A percentile compares a stretch with the other conserved stretches of the same genome.
Conservation (phyloP, 1,140 invertebrate species). For the Bombus superbus region DNA sequence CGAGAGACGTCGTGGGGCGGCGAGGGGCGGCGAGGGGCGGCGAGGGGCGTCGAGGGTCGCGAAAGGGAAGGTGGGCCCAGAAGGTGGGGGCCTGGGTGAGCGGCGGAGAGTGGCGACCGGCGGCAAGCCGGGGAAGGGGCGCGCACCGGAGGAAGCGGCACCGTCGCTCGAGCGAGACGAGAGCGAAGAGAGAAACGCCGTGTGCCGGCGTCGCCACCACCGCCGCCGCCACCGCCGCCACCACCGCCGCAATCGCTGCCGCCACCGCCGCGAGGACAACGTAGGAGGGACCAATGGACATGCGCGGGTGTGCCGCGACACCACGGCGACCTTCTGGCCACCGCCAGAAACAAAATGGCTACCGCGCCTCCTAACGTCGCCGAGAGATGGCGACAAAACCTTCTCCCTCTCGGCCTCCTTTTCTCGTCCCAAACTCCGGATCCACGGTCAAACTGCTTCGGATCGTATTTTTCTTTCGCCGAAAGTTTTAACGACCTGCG, state of each 20-base stretch:
- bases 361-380: slow-evolving; percentile 66
- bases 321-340: slow-evolving; percentile 83
- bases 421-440: not conserved
- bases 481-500: not conserved
- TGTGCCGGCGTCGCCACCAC: not conserved
- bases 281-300: slow-evolving; percentile 82
- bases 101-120: not conserved
- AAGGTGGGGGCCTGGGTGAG: slow-evolving; percentile 40
- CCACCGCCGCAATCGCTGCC: not conserved
- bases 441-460: not conserved
- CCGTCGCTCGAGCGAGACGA: slow-evolving; percentile 39
- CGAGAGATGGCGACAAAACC: slow-evolving; percentile 79
- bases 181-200: slow-evolving; percentile 50
- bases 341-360: slow-evolving; percentile 83
- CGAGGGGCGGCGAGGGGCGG: not conserved
- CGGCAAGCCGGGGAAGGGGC: slow-evolving; percentile 11
- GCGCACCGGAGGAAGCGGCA: slow-evolving; percentile 39
- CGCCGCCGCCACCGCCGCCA: not conserved
- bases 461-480: not conserved
- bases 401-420: slow-evolving; percentile 22
- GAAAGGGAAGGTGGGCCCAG: slow-evolving; percentile 48
- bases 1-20: not conserved
- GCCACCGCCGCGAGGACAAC: slow-evolving; percentile 62
- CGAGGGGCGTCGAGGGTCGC: slow-evolving; percentile 28
- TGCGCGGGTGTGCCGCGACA: slow-evolving; percentile 82